Percentiles rank a stretch among this genome's conserved stretches.
Evolutionary conservation across 2,113 vertebrate species (phyloP).

Genomic region (Steatornis caripensis): DNA sequence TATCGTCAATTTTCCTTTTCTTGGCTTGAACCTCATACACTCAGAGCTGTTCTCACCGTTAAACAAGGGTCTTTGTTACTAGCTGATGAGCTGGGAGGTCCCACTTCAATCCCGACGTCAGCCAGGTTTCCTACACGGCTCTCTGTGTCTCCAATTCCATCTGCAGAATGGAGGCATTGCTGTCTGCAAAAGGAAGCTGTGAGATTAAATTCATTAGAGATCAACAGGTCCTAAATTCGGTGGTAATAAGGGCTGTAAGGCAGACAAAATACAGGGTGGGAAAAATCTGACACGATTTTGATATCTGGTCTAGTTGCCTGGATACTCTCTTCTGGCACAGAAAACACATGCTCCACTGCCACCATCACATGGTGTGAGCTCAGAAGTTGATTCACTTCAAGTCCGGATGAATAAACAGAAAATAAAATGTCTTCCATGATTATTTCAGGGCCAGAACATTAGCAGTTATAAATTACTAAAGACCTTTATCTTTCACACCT

Average conservation of each 20-base stretch:
- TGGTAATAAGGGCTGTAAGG: background rate
- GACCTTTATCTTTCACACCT: conserved; percentile 31
- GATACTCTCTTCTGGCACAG: conserved; percentile 50
- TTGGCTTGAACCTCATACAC: background rate
- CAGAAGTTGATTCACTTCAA: conserved; percentile 59
- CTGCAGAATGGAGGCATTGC: background rate
- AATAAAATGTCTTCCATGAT: conserved; percentile 3
- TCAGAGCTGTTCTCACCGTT: background rate
- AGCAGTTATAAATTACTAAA: background rate
- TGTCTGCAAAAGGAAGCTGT: background rate
- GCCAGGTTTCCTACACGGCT: fast-evolving
- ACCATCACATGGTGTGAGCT: conserved; percentile 32
- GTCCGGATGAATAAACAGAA: conserved; percentile 45
- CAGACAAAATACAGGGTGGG: conserved; percentile 43
- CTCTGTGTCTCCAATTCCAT: background rate
- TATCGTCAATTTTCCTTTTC: background rate
- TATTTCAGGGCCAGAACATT: background rate
- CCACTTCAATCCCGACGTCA: background rate
- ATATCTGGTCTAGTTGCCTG: conserved; percentile 60
- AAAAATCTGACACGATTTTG: conserved; percentile 28
- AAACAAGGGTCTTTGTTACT: background rate
- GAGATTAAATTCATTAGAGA: background rate
- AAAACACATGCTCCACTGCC: background rate
- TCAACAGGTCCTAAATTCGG: background rate
- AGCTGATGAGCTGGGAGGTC: background rate